Evolutionary conservation across 2,888 invertebrate genomes (phyloP).

Genomic region (Invenusta paracnida): DNA sequence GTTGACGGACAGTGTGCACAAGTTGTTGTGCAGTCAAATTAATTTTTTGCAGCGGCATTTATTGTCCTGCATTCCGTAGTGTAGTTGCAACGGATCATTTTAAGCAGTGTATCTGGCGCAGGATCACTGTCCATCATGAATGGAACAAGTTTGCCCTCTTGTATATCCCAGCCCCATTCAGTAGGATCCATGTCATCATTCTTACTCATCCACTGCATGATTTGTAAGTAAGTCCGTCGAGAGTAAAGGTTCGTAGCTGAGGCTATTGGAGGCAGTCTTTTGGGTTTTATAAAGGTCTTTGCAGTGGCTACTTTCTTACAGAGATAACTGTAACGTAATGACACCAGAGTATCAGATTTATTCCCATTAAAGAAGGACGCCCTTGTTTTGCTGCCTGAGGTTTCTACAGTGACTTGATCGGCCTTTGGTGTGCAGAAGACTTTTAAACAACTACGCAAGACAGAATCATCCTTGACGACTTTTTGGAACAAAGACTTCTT

Average conservation of each 20-base stretch:
- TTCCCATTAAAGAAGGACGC: not conserved
- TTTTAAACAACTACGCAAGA: not conserved
- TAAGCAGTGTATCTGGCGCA: not conserved
- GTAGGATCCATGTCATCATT: conserved; percentile 16
- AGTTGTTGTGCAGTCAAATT: not conserved
- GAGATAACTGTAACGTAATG: not conserved
- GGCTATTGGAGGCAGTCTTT: not conserved
- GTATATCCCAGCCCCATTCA: not conserved
- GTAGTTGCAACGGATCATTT: not conserved
- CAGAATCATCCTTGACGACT: not conserved
- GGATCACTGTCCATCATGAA: not conserved
- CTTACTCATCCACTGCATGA: not conserved
- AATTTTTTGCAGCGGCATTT: not conserved
- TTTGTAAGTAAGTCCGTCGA: not conserved
- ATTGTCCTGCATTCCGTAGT: no score
- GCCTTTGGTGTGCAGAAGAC: not conserved
- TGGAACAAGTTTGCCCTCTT: not conserved
- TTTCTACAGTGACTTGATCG: not conserved
- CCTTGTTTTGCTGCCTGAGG: not conserved
- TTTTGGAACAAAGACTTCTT: conserved; percentile 43
- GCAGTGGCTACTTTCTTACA: not conserved
- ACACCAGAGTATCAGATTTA: not conserved
- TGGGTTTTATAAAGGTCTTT: not conserved
- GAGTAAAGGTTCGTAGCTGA: not conserved
- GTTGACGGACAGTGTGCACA: not conserved